Evolutionary conservation across 2,888 invertebrate species (phyloP).

Genomic region (Lamellibrachia columna): DNA sequence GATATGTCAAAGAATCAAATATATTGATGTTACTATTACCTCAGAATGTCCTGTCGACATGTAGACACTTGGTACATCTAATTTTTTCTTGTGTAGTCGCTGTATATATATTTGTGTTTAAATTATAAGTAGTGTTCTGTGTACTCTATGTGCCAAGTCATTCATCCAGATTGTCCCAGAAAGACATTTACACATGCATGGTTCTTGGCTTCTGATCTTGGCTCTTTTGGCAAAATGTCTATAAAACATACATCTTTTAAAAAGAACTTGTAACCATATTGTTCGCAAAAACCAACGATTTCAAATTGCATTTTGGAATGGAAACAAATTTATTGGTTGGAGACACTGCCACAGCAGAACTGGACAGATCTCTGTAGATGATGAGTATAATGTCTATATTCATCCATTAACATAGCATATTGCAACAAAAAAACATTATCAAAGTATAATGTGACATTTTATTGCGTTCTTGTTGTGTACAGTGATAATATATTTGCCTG

Average conservation of each 20-base stretch:
- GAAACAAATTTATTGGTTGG: neutral
- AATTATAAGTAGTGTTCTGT: slow-evolving; percentile 11
- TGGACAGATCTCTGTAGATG: neutral
- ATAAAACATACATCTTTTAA: neutral
- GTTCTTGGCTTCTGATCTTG: neutral
- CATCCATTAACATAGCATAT: neutral
- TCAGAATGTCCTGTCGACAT: neutral
- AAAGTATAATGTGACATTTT: neutral
- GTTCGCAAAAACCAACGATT: neutral
- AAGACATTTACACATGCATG: neutral
- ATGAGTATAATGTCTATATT: neutral
- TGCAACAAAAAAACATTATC: neutral
- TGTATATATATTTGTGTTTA: neutral
- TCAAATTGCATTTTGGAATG: neutral
- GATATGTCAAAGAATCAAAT: neutral
- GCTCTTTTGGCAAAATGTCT: neutral
- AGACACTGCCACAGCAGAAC: neutral
- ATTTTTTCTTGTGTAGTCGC: neutral
- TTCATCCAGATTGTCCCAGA: neutral
- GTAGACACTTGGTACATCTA: neutral
- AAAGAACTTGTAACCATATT: neutral
- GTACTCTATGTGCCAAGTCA: neutral
- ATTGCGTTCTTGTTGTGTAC: neutral
- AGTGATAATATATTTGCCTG: neutral
- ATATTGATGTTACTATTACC: slow-evolving; percentile 12